Base-by-base conservation (phyloP, 2,113 vertebrate species). In the Oenanthe oenanthe region DNA sequence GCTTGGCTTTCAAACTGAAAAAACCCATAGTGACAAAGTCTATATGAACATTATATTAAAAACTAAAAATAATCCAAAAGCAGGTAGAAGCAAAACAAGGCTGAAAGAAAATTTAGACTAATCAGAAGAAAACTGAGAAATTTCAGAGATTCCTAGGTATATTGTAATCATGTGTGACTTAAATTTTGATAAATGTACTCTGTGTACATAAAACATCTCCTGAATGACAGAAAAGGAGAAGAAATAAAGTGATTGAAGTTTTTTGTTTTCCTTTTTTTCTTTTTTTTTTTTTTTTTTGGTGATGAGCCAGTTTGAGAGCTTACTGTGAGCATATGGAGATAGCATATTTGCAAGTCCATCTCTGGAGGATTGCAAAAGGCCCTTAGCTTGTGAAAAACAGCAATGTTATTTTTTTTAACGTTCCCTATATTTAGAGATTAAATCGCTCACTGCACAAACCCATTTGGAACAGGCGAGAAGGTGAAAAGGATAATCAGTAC, bases 381-480 rank as follows among this genome's bases (percentile, higher is more conserved):
- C 98, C 98, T 98, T 98, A 98, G 98, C 98, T 98, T 97, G 97
- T 98, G 98, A 98, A 98, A 98, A 99, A 98, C 98, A 98, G 98
- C 98, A 98, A 98, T 99, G 98, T 99, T 99, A 98, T 98, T 98
- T 98, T 98, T 98, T 98, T 98, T 99, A 99, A 99, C 98, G 99
- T 99, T 99, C 99, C 98, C 98, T 99, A 99, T 99, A 99, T 99
- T 99, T 99, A 99, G 99, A 99, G 99, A 99, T 99, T 99, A 99
- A 99, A 99, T 99, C 99, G 98, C 99, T 99, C 98, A 99, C 99
- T 99, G 99, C 99, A 99, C 99, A 99, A 99, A 99, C 98, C 99
- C 99, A 99, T 99, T 99, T 99, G 98, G 98, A 98, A 98, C 98
- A 98, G 98, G 98, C 98, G 98, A 98, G 99, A 99, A 99, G 99